These are phyloP conservation scores for Rafetus swinhoei DNA, from an alignment of 2,113 vertebrate genomes.

Conservation along the genomic window DNA sequence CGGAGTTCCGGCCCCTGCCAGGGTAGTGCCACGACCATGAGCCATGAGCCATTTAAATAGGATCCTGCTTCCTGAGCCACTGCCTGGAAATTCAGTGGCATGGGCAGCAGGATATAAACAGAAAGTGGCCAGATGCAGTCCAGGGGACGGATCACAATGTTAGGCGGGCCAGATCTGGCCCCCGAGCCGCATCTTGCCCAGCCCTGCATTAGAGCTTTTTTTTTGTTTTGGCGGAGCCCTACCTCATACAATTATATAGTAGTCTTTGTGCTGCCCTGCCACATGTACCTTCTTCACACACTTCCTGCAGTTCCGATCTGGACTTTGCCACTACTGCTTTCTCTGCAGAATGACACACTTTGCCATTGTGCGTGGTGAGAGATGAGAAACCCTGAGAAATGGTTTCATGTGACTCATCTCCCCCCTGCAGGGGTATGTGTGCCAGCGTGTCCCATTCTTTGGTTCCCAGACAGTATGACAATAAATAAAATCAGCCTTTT, in stretches of 20 bases:
- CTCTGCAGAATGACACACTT: not conserved
- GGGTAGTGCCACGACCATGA: no score
- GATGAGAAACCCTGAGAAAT: not conserved
- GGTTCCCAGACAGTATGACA: not conserved
- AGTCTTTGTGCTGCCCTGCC: not conserved
- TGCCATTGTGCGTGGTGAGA: not conserved
- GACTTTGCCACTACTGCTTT: not conserved
- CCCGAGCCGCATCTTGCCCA: no score
- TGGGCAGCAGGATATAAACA: no score
- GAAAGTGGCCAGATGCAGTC: no score
- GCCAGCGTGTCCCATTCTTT: accelerated
- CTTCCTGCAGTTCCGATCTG: not conserved
- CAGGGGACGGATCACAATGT: no score
- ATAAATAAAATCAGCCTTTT: constrained; percentile 29
- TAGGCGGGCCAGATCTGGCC: no score
- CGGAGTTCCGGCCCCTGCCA: no score
- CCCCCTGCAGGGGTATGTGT: accelerated
- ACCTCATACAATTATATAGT: accelerated
- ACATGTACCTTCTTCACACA: not conserved
- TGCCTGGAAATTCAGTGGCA: no score
- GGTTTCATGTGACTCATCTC: constrained; percentile 2
- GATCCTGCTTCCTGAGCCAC: no score
- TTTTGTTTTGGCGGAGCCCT: not conserved
- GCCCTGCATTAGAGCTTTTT: no score
- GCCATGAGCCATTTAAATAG: no score